Percentiles rank a stretch among this genome's conserved stretches.
These are phyloP conservation scores for Unio delphinus DNA, from an alignment of 2,888 invertebrate species.

Conservation along the genomic window DNA sequence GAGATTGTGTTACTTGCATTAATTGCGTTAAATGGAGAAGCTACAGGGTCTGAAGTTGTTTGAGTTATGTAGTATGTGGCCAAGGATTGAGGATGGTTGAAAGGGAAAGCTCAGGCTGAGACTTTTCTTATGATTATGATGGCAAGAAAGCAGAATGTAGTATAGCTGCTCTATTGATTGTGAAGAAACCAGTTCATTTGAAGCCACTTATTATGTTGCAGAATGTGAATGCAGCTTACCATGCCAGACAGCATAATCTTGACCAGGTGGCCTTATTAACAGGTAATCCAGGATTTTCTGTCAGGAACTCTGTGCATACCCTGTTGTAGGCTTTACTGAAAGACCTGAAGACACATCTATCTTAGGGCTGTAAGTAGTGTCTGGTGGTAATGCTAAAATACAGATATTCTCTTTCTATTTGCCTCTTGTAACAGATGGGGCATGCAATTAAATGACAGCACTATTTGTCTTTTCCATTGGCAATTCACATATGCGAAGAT, in stretches of 20 bases:
- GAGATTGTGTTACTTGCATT: no score
- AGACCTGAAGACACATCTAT: slow-evolving; percentile 26
- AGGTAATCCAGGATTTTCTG: slow-evolving; percentile 10
- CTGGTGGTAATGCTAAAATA: slow-evolving; percentile 29
- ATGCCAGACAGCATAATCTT: slow-evolving; percentile 14
- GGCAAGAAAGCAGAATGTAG: slow-evolving; percentile 12
- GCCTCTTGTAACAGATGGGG: no score
- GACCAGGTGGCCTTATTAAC: slow-evolving; percentile 27
- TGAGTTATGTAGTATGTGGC: no score
- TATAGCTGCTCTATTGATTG: slow-evolving; percentile 16
- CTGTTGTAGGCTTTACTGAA: slow-evolving; percentile 27
- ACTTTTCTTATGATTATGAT: slow-evolving; percentile 11
- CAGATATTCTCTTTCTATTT: slow-evolving; percentile 5
- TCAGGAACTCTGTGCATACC: slow-evolving; percentile 22
- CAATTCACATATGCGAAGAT: no score
- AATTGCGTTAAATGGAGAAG: no score
- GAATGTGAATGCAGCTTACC: slow-evolving; percentile 18
- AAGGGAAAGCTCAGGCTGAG: not conserved
- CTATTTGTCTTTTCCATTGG: no score
- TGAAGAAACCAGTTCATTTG: slow-evolving; percentile 19
- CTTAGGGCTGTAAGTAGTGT: slow-evolving; percentile 29
- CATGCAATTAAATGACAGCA: no score
- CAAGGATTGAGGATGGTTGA: no score
- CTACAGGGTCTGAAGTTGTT: no score
- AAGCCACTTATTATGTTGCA: slow-evolving; percentile 24